Conservation (phyloP, 30 jellyfish, hydroid and myxozoan species). For the Pelagia noctiluca region DNA sequence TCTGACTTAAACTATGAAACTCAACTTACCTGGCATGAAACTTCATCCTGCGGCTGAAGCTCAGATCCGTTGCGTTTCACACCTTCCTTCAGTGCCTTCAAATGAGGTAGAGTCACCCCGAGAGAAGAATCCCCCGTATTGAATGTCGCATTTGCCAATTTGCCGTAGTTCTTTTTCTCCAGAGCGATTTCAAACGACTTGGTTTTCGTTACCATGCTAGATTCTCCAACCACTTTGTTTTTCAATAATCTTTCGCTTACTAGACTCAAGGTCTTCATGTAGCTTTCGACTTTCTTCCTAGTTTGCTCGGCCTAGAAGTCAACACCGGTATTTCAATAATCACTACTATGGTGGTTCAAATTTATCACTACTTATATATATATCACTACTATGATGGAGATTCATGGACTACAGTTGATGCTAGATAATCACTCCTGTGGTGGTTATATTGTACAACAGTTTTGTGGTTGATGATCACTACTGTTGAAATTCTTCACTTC, state of each 20-base stretch:
- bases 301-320: slow-evolving; percentile 59
- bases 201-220: slow-evolving; percentile 41
- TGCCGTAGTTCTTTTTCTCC: slow-evolving; percentile 3
- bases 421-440: no score
- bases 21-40: slow-evolving; percentile 57
- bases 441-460: no score
- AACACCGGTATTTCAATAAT: background rate
- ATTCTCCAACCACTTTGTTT: slow-evolving; percentile 70
- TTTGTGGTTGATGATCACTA: no score
- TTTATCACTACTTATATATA: no score
- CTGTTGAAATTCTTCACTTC: no score
- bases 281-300: slow-evolving; percentile 20
- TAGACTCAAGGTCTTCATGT: slow-evolving; percentile 17
- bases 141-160: slow-evolving; percentile 27
- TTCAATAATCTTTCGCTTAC: slow-evolving; percentile 35
- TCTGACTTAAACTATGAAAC: no score
- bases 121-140: slow-evolving; percentile 28
- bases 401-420: no score
- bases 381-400: no score
- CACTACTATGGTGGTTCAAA: no score
- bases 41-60: slow-evolving; percentile 11
- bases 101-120: slow-evolving; percentile 32
- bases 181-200: slow-evolving; percentile 35
- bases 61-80: slow-evolving; percentile 18
- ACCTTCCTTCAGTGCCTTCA: slow-evolving; percentile 14